phyloP scores from a whole-genome alignment of 1,140 invertebrate genomes.

The Megathymus violae region DNA sequence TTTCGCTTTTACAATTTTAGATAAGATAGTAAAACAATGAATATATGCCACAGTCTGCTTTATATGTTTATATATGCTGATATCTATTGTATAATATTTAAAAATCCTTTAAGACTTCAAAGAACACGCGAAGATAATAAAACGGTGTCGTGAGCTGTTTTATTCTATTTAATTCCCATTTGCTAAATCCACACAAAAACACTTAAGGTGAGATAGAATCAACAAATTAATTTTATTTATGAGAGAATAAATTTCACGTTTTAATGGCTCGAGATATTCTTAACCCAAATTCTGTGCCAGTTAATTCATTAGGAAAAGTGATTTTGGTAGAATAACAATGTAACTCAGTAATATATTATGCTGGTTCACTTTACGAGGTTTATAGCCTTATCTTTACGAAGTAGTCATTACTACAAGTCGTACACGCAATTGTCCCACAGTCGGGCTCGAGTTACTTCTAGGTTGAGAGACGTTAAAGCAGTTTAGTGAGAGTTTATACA shows the following conservation, averaged over 20 bases:
- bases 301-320: not conserved
- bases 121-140: conserved; percentile 41
- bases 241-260: conserved; percentile 23
- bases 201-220: conserved; percentile 28
- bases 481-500: no score
- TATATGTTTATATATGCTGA: no score
- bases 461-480: no score
- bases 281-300: conserved; percentile 1
- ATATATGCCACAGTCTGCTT: no score
- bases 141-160: conserved; percentile 15
- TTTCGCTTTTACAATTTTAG: no score
- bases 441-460: no score
- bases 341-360: not conserved
- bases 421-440: no score
- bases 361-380: not conserved
- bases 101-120: conserved; percentile 37
- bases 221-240: conserved; percentile 31
- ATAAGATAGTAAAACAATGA: no score
- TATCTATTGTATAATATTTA: not conserved
- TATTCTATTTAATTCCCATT: conserved; percentile 26
- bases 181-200: conserved; percentile 30
- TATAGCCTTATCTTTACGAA: no score
- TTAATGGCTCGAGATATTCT: conserved; percentile 1
- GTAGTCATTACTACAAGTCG: no score
- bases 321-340: not conserved